Evolutionary conservation across 2,888 invertebrate genomes (phyloP).

Genomic region (Hydroisotoma schaefferi): DNA sequence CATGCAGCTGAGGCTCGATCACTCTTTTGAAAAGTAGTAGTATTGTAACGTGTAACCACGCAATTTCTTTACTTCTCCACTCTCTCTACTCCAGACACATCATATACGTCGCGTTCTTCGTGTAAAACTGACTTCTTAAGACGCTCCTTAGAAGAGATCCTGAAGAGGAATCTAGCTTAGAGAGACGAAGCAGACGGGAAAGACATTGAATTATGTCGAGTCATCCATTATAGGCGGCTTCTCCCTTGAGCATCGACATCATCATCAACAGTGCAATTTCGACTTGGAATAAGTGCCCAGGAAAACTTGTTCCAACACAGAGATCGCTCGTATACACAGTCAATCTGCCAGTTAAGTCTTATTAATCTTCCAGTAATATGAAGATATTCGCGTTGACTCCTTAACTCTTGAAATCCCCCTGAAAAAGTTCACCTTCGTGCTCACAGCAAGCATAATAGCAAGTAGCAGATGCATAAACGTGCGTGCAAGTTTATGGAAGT

Average conservation of each 20-base stretch:
- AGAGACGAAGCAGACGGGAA: constrained; percentile 23
- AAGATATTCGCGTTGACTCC: constrained; percentile 3
- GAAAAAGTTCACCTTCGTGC: too few relatives aligned
- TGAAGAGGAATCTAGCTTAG: constrained; percentile 4
- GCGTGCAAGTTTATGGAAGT: too few relatives aligned
- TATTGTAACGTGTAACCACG: too few relatives aligned
- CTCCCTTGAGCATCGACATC: constrained; percentile 10
- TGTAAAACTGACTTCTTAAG: background rate
- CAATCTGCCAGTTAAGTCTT: background rate
- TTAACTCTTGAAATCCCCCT: too few relatives aligned
- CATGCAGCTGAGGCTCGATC: constrained; percentile 19
- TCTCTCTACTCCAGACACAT: too few relatives aligned
- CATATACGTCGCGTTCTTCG: too few relatives aligned
- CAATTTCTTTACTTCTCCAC: too few relatives aligned
- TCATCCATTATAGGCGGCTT: constrained; percentile 44
- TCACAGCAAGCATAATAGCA: too few relatives aligned
- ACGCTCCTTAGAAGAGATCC: background rate
- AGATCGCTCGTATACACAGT: constrained; percentile 1
- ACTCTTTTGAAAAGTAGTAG: constrained; percentile 7
- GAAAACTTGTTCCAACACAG: background rate
- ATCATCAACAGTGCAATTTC: constrained; percentile 12
- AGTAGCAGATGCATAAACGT: too few relatives aligned
- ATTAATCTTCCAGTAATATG: background rate
- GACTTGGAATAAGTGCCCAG: background rate
- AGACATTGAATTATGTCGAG: constrained; percentile 47